A percentile compares a stretch with the other conserved stretches of the same genome.
Conservation (phyloP, 2,113 vertebrate species). For the Aix galericulata region DNA sequence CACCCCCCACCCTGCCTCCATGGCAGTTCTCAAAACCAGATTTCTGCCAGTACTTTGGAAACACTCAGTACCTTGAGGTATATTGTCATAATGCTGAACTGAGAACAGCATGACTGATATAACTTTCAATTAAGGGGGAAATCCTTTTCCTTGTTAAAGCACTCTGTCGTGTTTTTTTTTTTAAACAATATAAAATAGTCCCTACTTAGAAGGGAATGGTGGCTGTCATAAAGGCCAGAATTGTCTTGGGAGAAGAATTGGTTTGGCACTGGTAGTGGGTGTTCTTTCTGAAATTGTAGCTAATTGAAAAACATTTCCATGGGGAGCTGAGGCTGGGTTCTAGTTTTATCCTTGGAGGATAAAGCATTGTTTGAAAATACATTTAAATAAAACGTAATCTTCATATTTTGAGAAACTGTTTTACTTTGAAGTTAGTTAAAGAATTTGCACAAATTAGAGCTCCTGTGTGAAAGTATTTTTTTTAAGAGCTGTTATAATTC, state of each 20-base stretch:
- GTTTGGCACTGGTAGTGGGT: conserved; percentile 15
- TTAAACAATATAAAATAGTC: conserved; percentile 17
- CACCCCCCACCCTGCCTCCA: neutral
- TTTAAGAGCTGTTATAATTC: neutral
- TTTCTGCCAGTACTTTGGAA: neutral
- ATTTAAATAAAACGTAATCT: conserved; percentile 8
- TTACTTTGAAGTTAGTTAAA: conserved; percentile 12
- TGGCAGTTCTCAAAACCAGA: neutral
- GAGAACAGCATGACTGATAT: neutral
- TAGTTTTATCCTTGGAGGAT: conserved; percentile 5
- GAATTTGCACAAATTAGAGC: neutral
- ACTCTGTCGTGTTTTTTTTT: neutral
- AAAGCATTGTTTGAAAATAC: conserved; percentile 30
- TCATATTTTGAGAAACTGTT: conserved; percentile 6
- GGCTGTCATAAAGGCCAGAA: conserved; percentile 10
- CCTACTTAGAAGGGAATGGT: neutral
- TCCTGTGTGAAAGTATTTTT: conserved; percentile 11
- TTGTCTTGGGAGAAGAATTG: conserved; percentile 16
- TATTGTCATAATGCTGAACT: neutral
- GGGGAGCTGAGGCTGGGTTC: neutral
- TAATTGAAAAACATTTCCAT: conserved; percentile 30
- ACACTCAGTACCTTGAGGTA: neutral
- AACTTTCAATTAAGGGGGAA: conserved; percentile 20
- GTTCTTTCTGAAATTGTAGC: neutral
- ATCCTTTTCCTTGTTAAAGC: conserved; percentile 40